These are phyloP conservation scores for Pseudorhiza aurosa DNA, from an alignment of 30 jellyfish, hydroid and myxozoan species.

Conservation along the genomic window DNA sequence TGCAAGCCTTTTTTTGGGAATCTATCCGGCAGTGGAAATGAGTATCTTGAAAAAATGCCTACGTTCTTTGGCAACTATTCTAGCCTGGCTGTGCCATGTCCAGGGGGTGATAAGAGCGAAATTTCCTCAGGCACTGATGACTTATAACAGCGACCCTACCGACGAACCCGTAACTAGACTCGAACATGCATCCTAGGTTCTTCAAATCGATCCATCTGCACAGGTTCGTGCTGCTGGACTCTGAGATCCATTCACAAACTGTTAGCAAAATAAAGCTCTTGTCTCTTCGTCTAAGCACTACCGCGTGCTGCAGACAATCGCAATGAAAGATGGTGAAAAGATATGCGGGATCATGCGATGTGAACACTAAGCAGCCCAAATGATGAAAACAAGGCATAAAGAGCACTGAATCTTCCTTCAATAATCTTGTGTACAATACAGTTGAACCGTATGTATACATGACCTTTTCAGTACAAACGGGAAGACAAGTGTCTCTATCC, in stretches of 20 bases:
- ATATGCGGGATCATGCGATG: constrained; percentile 19
- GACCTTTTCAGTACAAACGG: constrained; percentile 32
- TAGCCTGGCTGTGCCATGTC: too few species aligned
- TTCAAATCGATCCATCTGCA: too few species aligned
- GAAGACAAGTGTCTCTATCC: constrained; percentile 23
- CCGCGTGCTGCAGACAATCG: constrained; percentile 50
- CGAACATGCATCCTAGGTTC: too few species aligned
- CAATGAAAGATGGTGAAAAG: constrained; percentile 27
- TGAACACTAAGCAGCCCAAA: constrained; percentile 26
- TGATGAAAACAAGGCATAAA: constrained; percentile 22
- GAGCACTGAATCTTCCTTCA: constrained; percentile 25
- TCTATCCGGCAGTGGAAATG: too few species aligned
- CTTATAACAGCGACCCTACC: too few species aligned
- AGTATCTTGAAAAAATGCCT: too few species aligned
- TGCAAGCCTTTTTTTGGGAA: too few species aligned
- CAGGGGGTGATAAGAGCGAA: too few species aligned
- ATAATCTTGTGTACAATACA: constrained; percentile 57
- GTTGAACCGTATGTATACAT: constrained; percentile 35
- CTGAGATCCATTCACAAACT: constrained; percentile 73
- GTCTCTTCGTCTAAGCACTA: neutral
- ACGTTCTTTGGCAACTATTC: too few species aligned
- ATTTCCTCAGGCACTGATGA: too few species aligned
- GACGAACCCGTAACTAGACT: too few species aligned
- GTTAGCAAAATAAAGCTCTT: constrained; percentile 56
- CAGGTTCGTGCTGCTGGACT: too few species aligned